These are phyloP conservation scores for Macroglossus sobrinus DNA, from an alignment of 2,113 vertebrate species.

Conservation along the genomic window DNA sequence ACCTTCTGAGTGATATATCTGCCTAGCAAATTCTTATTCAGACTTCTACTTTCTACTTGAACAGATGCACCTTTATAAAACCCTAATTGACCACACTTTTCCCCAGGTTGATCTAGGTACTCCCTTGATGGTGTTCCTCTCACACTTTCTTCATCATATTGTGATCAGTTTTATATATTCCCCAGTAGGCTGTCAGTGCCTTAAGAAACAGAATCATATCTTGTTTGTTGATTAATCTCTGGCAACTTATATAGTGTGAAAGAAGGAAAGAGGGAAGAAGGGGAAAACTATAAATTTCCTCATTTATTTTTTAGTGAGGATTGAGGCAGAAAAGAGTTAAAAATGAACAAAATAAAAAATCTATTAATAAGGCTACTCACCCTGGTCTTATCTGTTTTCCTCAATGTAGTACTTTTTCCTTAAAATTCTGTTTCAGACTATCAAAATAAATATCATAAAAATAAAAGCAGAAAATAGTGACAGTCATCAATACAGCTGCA, in stretches of 20 bases:
- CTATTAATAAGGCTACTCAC: background rate
- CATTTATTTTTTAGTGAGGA: background rate
- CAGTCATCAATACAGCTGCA: background rate
- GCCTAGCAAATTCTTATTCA: background rate
- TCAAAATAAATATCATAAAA: conserved; percentile 12
- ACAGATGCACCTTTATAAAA: background rate
- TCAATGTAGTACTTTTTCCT: background rate
- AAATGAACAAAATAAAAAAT: background rate
- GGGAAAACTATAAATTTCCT: background rate
- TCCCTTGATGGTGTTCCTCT: background rate
- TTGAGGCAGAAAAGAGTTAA: background rate
- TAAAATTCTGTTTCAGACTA: background rate
- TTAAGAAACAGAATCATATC: background rate
- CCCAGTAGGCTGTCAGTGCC: background rate
- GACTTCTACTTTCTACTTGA: background rate
- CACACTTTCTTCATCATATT: background rate
- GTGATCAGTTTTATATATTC: background rate
- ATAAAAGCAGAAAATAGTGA: background rate
- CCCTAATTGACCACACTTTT: background rate
- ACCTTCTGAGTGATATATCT: background rate
- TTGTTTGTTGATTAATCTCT: background rate
- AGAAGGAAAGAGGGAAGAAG: background rate
- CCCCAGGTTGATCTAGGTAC: background rate
- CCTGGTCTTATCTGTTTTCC: background rate
- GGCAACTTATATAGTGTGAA: background rate